Base-by-base conservation (phyloP, 2,113 vertebrate species). In the Colinus virginianus region DNA sequence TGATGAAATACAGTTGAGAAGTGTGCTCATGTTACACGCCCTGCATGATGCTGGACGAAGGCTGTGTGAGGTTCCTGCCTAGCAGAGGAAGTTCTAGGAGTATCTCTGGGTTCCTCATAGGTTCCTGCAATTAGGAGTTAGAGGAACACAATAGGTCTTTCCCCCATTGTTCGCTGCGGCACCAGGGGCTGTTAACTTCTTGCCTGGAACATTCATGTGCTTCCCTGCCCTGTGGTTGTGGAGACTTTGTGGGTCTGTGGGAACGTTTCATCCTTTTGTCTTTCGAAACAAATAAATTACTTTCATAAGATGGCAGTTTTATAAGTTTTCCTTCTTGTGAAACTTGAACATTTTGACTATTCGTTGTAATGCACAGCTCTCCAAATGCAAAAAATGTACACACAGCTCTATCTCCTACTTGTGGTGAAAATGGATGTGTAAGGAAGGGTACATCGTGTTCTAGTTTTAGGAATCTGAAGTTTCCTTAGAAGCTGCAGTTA, bases 261-360 rank as follows among this genome's bases (percentile, higher is more conserved):
- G 95, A 96, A 93, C 92, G 81, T 87, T 90, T 94, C 71, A 90
- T 94, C 81, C 96, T 96, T 53, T 96, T 96, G 95, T 96, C 90
- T 96, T 94, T 90, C 92, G 76, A 88, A 95, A 93, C 55, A 32
- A 96, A 96, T 96, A 95, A 95, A 96, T 96, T 94, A 92, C 87
- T 87, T 93, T 94, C 92, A 94, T 90, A 81, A 93, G 84, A 93
- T 90, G 95, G 95, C 95, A 95, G 90, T 93, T 96, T 96, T 95
- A 94, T 96, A 96, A 94, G 90, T 96, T 95, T 92, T 88, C 88
- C 93, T 96, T 96, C 92, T 95, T 93, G 88, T 94, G 96, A 53
- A 96, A 89, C 90, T 87, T 87, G 80, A 93, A 84, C 70, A 23
- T 95, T 96, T 94, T 90, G 92, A 84, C 92, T 95, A 88, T 95